Base-by-base conservation (phyloP, 1,140 invertebrate genomes). In the Drosophila kurseongensis region DNA sequence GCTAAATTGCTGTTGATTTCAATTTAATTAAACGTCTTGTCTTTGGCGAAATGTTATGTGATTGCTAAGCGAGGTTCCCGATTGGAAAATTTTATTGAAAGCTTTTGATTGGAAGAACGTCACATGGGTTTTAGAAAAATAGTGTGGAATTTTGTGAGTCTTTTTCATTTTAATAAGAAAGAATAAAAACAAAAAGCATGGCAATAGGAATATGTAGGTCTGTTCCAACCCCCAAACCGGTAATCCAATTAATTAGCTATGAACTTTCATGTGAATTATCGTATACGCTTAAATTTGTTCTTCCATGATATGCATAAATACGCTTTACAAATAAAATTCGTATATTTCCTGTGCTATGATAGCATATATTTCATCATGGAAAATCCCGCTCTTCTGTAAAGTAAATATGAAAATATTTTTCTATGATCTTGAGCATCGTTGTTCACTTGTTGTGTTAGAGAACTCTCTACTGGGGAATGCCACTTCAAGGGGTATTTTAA, bases 1-100 rank as follows among this genome's bases (percentile, higher is more conserved):
- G 44, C 69, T 78, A 78, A 81, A 86, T 81, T 89, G 84, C 62
- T 69, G 80, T 78, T 89, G 85, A 89, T 89, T 89, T 89, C 80
- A 75, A 89, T 90, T 89, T 89, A 84, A 89, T 89, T 84, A 89
- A 89, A 61, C 56, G 73, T 51, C 55, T 69, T 78, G 75, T 71
- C 73, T 60, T 52, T 36, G 35, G 54, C 38, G 32, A 65, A 66
- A 66, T 69, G 60, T 45, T 56, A 18, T 55, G 58, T 40, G 45
- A 57, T 73, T 65, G 48, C 44, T 47, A 40, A 29, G 9, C 29
- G 62, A 41, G 36, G 18, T 12, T 29, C 12, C 14, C 41, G 23
- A 65, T 52, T 51, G 58, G 42, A 52, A 56, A 47, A 45, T 36
- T 56, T n/a, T 52, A 59, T 55, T 38, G 38, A 67, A 65, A 27